phyloP scores from a whole-genome alignment of 1,140 invertebrate genomes.

The Ladona fulva region DNA sequence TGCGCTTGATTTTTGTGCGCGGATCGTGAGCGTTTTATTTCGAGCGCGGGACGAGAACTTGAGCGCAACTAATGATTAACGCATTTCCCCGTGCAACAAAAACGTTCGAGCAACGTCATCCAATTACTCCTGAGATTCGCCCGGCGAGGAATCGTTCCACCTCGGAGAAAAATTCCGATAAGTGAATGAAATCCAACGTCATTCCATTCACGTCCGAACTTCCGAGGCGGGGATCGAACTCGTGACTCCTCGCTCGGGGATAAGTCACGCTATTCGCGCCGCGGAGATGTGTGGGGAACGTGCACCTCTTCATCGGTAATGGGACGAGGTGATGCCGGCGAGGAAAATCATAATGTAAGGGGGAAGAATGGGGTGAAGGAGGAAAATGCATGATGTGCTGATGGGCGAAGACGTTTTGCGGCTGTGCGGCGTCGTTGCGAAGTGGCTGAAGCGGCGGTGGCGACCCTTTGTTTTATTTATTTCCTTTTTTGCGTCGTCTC shows the following conservation, averaged over 20 bases:
- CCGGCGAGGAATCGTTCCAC: neutral
- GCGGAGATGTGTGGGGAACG: no score
- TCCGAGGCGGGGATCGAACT: neutral
- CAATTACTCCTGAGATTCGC: no score
- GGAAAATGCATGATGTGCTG: no score
- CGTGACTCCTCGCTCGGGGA: neutral
- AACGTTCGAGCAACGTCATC: no score
- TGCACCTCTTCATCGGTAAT: no score
- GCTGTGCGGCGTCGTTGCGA: no score
- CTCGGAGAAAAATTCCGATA: neutral
- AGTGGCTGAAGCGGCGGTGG: no score
- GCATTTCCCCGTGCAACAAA: no score
- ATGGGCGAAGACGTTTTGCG: no score
- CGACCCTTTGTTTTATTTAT: no score
- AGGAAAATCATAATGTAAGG: neutral
- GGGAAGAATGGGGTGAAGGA: neutral
- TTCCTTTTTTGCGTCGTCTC: no score
- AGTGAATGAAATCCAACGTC: neutral
- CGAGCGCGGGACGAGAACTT: neutral
- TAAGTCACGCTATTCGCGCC: neutral
- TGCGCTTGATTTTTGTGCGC: neutral
- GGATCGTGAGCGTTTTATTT: neutral
- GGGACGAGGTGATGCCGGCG: neutral
- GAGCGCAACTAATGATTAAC: no score
- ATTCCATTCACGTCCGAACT: neutral